Percentiles rank a stretch among this genome's conserved stretches.
Evolutionary conservation across 2,113 vertebrate species (phyloP).

Genomic region (Periophthalmus modestus): DNA sequence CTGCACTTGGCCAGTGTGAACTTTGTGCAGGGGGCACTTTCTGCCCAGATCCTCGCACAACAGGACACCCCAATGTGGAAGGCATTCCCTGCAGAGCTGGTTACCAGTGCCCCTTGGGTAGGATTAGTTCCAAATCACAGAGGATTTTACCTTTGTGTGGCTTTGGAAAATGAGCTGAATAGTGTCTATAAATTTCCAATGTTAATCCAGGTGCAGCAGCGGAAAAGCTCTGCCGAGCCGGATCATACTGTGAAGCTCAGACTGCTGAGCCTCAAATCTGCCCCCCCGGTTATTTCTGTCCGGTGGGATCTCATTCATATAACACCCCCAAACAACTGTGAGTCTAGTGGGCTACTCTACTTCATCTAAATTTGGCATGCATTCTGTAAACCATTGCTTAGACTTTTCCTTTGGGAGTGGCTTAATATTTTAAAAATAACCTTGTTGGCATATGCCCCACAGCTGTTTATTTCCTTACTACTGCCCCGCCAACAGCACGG

Average conservation of each 20-base stretch:
- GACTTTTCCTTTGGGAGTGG: background rate
- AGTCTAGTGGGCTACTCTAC: conserved; percentile 31
- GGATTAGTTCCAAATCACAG: background rate
- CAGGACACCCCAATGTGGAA: conserved; percentile 77
- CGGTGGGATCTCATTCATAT: conserved; percentile 82
- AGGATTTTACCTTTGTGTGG: conserved; percentile 6
- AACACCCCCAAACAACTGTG: conserved; percentile 81
- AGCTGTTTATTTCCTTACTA: conserved; percentile 89
- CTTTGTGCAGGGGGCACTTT: conserved; percentile 81
- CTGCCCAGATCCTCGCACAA: conserved; percentile 80
- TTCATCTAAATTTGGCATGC: background rate
- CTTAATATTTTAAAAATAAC: conserved; percentile 51
- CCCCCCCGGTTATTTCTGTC: conserved; percentile 86
- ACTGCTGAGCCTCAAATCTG: conserved; percentile 81
- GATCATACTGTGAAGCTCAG: conserved; percentile 81
- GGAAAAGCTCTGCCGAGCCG: conserved; percentile 82
- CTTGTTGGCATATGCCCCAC: conserved; percentile 35
- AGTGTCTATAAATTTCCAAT: conserved; percentile 17
- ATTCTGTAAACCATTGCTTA: conserved; percentile 11
- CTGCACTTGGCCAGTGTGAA: conserved; percentile 78
- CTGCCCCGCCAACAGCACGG: conserved; percentile 83
- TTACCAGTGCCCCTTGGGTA: conserved; percentile 87
- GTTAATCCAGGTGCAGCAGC: conserved; percentile 77
- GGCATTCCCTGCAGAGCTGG: conserved; percentile 82
- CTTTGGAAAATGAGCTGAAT: conserved; percentile 7